These are phyloP conservation scores for Ormyrus pomaceus DNA, from an alignment of 2,888 invertebrate species.

Conservation along the genomic window DNA sequence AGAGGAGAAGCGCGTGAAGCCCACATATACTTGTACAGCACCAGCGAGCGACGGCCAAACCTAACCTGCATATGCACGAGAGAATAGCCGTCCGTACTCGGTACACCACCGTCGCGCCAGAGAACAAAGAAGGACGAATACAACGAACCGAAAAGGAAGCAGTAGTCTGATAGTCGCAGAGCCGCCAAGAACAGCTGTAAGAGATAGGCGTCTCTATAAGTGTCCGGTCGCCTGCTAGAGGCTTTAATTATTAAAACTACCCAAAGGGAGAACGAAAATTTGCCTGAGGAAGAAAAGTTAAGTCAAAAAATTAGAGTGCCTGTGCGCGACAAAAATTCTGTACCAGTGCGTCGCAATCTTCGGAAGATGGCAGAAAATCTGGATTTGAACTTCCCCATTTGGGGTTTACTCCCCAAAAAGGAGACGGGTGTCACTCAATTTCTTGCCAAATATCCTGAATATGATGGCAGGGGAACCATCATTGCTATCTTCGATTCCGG, in stretches of 20 bases:
- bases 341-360: not conserved
- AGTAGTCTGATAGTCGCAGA: not conserved
- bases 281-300: no score
- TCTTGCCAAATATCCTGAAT: conserved; percentile 90
- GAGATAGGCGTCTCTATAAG: not conserved
- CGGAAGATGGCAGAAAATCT: conserved; percentile 60
- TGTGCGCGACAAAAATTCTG: not conserved
- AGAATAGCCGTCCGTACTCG: conserved; percentile 24
- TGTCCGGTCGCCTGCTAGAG: not conserved
- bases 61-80: not conserved
- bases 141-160: not conserved
- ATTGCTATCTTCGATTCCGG: conserved; percentile 99
- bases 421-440: conserved; percentile 94
- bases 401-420: conserved; percentile 93
- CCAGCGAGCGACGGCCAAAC: not conserved
- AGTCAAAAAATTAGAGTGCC: not conserved
- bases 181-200: not conserved
- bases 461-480: conserved; percentile 92
- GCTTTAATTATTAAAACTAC: no score
- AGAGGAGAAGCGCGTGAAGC: conserved; percentile 3
- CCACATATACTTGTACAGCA: no score
- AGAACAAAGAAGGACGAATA: conserved; percentile 22
- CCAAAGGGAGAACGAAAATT: no score
- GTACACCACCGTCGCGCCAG: not conserved
- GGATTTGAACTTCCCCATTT: conserved; percentile 84